Percentiles rank a stretch among this genome's conserved stretches.
Conservation (phyloP, 1,140 invertebrate species). For the Drosophila leontia region DNA sequence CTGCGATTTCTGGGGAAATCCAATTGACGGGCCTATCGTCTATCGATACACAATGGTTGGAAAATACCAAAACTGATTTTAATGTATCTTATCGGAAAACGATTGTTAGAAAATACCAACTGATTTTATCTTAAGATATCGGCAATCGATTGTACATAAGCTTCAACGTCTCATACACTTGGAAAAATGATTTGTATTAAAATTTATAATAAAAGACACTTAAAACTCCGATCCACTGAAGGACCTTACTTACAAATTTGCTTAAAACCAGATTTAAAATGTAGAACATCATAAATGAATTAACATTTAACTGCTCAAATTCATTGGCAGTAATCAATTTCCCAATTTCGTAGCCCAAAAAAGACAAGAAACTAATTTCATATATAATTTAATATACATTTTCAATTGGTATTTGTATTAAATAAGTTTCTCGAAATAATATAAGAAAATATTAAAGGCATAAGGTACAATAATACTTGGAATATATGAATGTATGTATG, state of each 20-base stretch:
- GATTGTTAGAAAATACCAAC: too few relatives aligned
- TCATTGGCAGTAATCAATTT: neutral
- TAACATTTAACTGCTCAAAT: neutral
- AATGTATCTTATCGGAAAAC: too few relatives aligned
- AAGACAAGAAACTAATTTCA: neutral
- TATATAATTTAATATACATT: constrained; percentile 9
- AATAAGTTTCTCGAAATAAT: constrained; percentile 12
- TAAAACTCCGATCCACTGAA: too few relatives aligned
- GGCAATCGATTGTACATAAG: too few relatives aligned
- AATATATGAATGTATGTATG: constrained; percentile 4
- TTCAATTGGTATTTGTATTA: constrained; percentile 2
- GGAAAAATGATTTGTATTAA: neutral
- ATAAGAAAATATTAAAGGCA: constrained; percentile 16
- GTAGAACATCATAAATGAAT: too few relatives aligned
- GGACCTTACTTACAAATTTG: too few relatives aligned
- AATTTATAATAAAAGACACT: too few relatives aligned
- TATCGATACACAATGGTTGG: neutral
- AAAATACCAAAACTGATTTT: neutral
- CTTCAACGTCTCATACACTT: too few relatives aligned
- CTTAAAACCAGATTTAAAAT: too few relatives aligned
- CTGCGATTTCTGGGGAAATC: neutral
- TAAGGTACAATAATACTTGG: constrained; percentile 19
- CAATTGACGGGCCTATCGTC: neutral
- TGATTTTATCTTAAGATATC: too few relatives aligned
- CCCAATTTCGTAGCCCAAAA: neutral